Conservation (phyloP, 35 echinoderm and acorn worm genomes). For the Chiridota heheva region DNA sequence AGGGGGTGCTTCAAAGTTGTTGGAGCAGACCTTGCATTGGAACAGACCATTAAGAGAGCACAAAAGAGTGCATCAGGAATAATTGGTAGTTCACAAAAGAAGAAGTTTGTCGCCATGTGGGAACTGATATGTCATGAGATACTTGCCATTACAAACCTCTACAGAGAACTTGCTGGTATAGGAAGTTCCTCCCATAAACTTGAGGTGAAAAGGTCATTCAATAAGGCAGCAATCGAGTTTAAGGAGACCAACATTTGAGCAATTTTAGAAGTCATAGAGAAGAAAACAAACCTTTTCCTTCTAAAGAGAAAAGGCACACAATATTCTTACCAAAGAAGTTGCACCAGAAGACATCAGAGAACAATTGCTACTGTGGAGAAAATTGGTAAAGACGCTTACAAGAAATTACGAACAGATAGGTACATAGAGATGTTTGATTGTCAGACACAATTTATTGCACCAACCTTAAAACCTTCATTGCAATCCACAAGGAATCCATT, state of each 20-base stretch:
- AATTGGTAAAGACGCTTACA: neutral
- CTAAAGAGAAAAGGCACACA: neutral
- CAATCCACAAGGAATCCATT: neutral
- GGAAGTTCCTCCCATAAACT: neutral
- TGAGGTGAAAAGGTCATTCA: neutral
- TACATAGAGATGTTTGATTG: neutral
- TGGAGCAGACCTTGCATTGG: neutral
- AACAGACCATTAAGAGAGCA: neutral
- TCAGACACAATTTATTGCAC: neutral
- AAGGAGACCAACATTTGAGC: neutral
- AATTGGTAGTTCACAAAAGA: neutral
- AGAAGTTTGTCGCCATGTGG: neutral
- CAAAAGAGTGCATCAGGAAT: conserved; percentile 1
- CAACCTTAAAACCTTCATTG: neutral
- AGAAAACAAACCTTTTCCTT: neutral
- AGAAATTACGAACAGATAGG: neutral
- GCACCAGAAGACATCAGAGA: neutral
- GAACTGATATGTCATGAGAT: neutral
- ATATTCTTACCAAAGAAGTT: neutral
- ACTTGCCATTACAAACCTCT: neutral
- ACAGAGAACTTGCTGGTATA: neutral
- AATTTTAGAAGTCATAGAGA: neutral
- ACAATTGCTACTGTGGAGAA: neutral
- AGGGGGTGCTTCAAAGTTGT: neutral
- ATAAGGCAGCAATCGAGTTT: neutral